Evolutionary conservation across 1,140 invertebrate genomes (phyloP).

Genomic region (Archivesica marissinica): DNA sequence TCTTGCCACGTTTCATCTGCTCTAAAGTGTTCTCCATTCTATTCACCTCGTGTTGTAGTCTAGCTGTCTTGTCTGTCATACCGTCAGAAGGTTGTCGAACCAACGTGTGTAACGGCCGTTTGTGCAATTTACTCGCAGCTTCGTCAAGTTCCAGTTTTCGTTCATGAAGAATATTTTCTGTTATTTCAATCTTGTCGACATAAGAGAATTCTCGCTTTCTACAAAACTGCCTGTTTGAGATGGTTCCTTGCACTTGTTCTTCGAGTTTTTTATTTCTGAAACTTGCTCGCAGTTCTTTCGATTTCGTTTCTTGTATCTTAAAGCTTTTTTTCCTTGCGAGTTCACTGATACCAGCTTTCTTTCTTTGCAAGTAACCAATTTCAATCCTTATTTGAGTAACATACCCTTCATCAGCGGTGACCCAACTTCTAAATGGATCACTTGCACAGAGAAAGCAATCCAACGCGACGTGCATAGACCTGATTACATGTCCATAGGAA

Average conservation of each 20-base stretch:
- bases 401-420: slow-evolving; percentile 58
- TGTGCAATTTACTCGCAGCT: slow-evolving; percentile 15
- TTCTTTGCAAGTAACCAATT: slow-evolving; percentile 23
- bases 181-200: slow-evolving; percentile 53
- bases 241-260: slow-evolving; percentile 31
- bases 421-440: slow-evolving; percentile 59
- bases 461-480: slow-evolving; percentile 35
- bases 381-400: slow-evolving; percentile 50
- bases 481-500: slow-evolving; percentile 32
- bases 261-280: slow-evolving; percentile 50
- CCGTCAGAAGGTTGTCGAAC: slow-evolving; percentile 47
- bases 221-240: slow-evolving; percentile 37
- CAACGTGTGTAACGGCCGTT: slow-evolving; percentile 41
- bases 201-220: slow-evolving; percentile 53
- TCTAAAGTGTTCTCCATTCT: slow-evolving; percentile 31
- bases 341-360: slow-evolving; percentile 1
- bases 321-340: slow-evolving; percentile 24
- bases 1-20: slow-evolving; percentile 30
- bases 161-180: slow-evolving; percentile 57
- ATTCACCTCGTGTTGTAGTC: slow-evolving; percentile 49
- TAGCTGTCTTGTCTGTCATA: slow-evolving; percentile 28
- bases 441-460: slow-evolving; percentile 45
- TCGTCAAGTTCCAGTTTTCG: slow-evolving; percentile 51
- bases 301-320: slow-evolving; percentile 39
- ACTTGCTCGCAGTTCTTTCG: slow-evolving; percentile 23